A percentile compares a stretch with the other conserved stretches of the same genome.
These are phyloP conservation scores for Papilio gigon DNA, from an alignment of 2,888 invertebrate genomes.

Conservation along the genomic window DNA sequence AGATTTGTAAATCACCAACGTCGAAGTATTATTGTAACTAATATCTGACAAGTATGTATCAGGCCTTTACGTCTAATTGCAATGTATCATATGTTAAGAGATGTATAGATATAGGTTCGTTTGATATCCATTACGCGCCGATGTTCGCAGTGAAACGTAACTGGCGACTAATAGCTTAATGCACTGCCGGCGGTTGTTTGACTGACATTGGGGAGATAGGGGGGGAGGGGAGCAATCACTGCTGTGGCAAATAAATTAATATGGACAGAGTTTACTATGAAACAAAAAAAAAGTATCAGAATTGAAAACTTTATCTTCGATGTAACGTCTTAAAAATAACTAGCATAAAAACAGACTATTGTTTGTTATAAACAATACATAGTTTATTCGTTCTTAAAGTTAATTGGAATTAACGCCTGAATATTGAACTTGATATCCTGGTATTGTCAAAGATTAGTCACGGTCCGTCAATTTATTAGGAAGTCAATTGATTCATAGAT, in stretches of 20 bases:
- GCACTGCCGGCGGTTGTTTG: conserved; percentile 65
- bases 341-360: background rate
- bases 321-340: background rate
- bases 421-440: background rate
- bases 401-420: background rate
- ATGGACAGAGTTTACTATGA: conserved; percentile 26
- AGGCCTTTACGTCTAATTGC: background rate
- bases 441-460: conserved; percentile 22
- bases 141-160: conserved; percentile 47
- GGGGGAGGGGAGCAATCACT: conserved; percentile 50
- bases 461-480: background rate
- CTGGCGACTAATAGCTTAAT: conserved; percentile 76
- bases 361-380: conserved; percentile 5
- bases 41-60: background rate
- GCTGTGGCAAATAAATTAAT: conserved; percentile 41
- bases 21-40: background rate
- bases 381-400: background rate
- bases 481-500: background rate
- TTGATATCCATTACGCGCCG: conserved; percentile 22
- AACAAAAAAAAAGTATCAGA: background rate
- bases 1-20: background rate
- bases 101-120: background rate
- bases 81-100: background rate
- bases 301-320: too few relatives aligned
- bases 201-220: conserved; percentile 49